Percentiles rank a stretch among this genome's conserved stretches.
Conservation (phyloP, 2,113 vertebrate species). For the Chaenogobius annularis region DNA sequence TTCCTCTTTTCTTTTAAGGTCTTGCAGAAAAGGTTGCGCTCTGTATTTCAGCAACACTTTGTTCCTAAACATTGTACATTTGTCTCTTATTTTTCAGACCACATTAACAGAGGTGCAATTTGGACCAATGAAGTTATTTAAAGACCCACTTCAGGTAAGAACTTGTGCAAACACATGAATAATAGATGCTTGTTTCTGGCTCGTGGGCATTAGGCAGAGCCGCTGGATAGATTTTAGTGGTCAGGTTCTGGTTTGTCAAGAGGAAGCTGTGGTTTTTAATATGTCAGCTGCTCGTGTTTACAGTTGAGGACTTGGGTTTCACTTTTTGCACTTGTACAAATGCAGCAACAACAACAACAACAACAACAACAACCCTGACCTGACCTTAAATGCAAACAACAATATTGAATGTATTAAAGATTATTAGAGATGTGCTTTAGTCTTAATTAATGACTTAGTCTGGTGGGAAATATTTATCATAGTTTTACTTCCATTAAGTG, state of each 20-base stretch:
- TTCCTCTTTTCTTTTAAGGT: no score
- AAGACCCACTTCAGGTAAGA: slow-evolving; percentile 96
- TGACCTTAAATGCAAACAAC: neutral
- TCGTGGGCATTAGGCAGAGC: slow-evolving; percentile 12
- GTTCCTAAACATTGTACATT: slow-evolving; percentile 35
- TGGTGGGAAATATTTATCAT: no score
- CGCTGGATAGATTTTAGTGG: neutral
- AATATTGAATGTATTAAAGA: neutral
- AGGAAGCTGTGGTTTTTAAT: neutral
- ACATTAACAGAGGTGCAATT: slow-evolving; percentile 90
- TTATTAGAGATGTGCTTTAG: neutral
- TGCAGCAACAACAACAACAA: neutral
- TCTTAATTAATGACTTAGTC: no score
- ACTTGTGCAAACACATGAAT: slow-evolving; percentile 23
- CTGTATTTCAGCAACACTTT: neutral
- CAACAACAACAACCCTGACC: neutral
- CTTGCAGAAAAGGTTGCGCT: neutral
- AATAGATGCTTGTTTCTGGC: slow-evolving; percentile 9
- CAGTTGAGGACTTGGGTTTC: neutral
- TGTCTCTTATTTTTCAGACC: slow-evolving; percentile 79
- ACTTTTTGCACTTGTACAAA: neutral
- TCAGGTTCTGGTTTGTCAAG: neutral
- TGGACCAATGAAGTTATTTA: slow-evolving; percentile 96
- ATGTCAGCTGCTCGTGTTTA: neutral
- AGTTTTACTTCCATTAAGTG: no score